Conservation (phyloP, 1,140 invertebrate species). For the Xylocopa sonorina region DNA sequence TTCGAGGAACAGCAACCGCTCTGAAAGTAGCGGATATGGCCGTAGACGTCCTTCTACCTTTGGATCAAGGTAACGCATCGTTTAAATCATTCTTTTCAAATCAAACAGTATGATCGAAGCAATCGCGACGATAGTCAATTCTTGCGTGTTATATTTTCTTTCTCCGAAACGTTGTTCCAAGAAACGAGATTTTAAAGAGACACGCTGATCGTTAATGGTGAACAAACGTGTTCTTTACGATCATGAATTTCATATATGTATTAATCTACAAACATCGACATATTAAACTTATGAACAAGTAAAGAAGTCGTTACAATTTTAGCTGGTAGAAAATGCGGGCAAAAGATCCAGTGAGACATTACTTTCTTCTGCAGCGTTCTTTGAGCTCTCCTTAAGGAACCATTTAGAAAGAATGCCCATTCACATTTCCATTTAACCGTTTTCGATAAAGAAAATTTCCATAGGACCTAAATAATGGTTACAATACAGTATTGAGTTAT, state of each 20-base stretch:
- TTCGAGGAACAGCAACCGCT: conserved; percentile 89
- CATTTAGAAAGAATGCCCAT: not conserved
- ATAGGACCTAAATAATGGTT: not conserved
- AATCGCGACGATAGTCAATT: conserved; percentile 12
- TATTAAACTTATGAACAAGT: not conserved
- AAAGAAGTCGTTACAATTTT: not conserved
- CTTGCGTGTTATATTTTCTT: not conserved
- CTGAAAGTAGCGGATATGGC: conserved; percentile 89
- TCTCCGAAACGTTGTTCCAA: not conserved
- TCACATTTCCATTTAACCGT: not conserved
- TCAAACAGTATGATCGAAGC: conserved; percentile 1
- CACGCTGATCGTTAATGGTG: not conserved
- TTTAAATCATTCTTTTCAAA: not conserved
- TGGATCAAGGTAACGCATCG: conserved; percentile 80
- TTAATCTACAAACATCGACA: not conserved
- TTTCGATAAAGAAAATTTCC: not conserved
- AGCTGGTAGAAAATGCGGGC: not conserved
- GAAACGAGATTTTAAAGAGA: not conserved
- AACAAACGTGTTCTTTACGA: not conserved
- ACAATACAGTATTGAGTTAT: not conserved
- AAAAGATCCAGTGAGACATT: conserved; percentile 23
- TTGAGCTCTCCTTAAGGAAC: not conserved
- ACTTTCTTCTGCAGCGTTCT: not conserved
- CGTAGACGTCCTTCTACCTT: conserved; percentile 85
- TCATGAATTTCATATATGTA: not conserved